phyloP scores from a whole-genome alignment of 2,797 vertebrate species.

The Basileuterus tristriatus region DNA sequence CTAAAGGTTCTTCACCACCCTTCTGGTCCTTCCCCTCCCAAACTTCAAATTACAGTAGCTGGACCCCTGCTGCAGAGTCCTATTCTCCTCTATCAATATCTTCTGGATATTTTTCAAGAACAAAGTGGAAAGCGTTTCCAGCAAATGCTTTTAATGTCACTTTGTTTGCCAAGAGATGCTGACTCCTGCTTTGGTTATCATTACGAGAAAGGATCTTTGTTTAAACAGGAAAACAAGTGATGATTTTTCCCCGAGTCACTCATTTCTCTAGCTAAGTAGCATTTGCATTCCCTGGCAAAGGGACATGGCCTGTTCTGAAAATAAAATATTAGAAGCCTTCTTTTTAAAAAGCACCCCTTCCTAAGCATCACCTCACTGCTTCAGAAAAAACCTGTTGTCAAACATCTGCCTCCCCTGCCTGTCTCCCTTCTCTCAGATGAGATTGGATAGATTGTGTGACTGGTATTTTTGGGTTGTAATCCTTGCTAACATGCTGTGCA shows the following conservation, averaged over 20 bases:
- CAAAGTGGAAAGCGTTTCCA: constrained; percentile 63
- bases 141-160: constrained; percentile 71
- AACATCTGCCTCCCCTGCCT: background rate
- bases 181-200: constrained; percentile 25
- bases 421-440: background rate
- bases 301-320: background rate
- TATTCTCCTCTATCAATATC: background rate
- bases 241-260: background rate
- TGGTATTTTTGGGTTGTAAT: background rate
- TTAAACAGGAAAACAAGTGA: constrained; percentile 46
- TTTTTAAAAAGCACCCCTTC: background rate
- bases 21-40: background rate
- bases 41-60: constrained; percentile 35
- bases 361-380: background rate
- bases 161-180: constrained; percentile 61
- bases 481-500: background rate
- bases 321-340: background rate
- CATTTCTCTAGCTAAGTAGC: background rate
- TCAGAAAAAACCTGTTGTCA: background rate
- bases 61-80: background rate
- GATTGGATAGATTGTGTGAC: background rate
- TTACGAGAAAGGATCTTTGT: constrained; percentile 48
- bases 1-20: background rate
- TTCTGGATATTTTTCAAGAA: constrained; percentile 48
- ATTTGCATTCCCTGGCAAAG: background rate